Evolutionary conservation across 1,140 invertebrate genomes (phyloP).

Genomic region (Drosophila nigrodunni): DNA sequence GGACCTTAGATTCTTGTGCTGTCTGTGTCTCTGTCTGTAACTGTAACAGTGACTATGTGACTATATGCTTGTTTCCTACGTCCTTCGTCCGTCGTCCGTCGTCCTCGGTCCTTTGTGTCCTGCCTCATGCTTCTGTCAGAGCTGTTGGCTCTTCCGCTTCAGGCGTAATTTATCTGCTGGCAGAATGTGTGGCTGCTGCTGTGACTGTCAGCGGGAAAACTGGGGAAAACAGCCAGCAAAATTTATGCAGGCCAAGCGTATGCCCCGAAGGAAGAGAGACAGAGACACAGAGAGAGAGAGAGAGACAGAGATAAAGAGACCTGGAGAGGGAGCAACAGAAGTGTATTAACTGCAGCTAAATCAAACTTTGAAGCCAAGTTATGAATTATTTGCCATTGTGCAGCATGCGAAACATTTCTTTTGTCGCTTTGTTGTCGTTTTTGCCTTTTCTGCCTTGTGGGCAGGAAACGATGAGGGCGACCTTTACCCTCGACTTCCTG

Average conservation of each 20-base stretch:
- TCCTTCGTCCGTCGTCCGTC: neutral
- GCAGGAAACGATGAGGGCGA: slow-evolving; percentile 37
- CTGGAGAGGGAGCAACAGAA: slow-evolving; percentile 9
- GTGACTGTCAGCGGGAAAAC: slow-evolving; percentile 41
- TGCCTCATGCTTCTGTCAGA: slow-evolving; percentile 41
- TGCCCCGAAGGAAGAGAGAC: slow-evolving; percentile 47
- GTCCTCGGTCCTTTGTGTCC: slow-evolving; percentile 2
- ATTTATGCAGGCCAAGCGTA: slow-evolving; percentile 76
- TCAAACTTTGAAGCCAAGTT: slow-evolving; percentile 79
- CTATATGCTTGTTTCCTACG: slow-evolving; percentile 8
- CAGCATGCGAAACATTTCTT: slow-evolving; percentile 74
- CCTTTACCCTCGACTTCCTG: slow-evolving; percentile 24
- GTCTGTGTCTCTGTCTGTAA: slow-evolving; percentile 7
- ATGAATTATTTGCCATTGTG: slow-evolving; percentile 81
- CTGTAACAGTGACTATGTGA: slow-evolving; percentile 4
- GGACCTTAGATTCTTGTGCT: slow-evolving; percentile 29
- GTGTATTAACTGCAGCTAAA: slow-evolving; percentile 81
- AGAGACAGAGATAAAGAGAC: neutral
- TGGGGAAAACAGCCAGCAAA: slow-evolving; percentile 32
- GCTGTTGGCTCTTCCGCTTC: slow-evolving; percentile 73
- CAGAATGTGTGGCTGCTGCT: slow-evolving; percentile 44
- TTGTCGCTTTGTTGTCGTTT: slow-evolving; percentile 57
- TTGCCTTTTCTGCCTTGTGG: slow-evolving; percentile 19
- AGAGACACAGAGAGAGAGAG: neutral
- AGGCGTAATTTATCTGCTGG: slow-evolving; percentile 76